Percentiles rank a stretch among this genome's conserved stretches.
These are phyloP conservation scores for Diorhabda elongata DNA, from an alignment of 1,140 invertebrate species.

Conservation along the genomic window DNA sequence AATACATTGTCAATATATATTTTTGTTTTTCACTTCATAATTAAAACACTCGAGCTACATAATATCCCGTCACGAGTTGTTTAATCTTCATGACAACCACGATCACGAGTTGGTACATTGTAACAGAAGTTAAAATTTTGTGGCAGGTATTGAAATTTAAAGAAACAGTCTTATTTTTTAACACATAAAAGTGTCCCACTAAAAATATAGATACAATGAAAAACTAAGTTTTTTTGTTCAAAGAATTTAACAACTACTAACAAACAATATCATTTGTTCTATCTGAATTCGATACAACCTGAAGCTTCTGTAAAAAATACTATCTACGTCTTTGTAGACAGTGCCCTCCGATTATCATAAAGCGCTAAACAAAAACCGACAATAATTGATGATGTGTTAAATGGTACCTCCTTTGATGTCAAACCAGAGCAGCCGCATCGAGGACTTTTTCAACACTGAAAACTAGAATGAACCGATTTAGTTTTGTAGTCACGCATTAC, in stretches of 20 bases:
- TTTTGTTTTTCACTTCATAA: not conserved
- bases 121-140: not conserved
- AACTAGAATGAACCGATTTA: slow-evolving; percentile 20
- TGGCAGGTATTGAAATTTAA: not conserved
- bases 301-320: not conserved
- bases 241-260: not conserved
- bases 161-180: not conserved
- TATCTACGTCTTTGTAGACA: not conserved
- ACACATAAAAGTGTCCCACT: not conserved
- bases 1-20: not conserved
- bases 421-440: slow-evolving; percentile 11
- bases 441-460: slow-evolving; percentile 1
- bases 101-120: not conserved
- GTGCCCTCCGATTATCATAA: not conserved
- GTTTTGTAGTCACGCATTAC: slow-evolving; percentile 20
- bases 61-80: too few relatives aligned
- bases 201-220: not conserved
- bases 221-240: not conserved
- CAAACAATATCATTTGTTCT: not conserved
- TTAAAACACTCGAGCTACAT: not conserved
- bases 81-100: too few relatives aligned
- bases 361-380: slow-evolving; percentile 9
- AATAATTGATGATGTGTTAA: slow-evolving; percentile 20
- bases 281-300: not conserved
- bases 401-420: slow-evolving; percentile 12